Evolutionary conservation across 2,888 invertebrate genomes (phyloP), one percentile per base, ranked within the genome.

Genomic region (Tetranychus piercei): DNA sequence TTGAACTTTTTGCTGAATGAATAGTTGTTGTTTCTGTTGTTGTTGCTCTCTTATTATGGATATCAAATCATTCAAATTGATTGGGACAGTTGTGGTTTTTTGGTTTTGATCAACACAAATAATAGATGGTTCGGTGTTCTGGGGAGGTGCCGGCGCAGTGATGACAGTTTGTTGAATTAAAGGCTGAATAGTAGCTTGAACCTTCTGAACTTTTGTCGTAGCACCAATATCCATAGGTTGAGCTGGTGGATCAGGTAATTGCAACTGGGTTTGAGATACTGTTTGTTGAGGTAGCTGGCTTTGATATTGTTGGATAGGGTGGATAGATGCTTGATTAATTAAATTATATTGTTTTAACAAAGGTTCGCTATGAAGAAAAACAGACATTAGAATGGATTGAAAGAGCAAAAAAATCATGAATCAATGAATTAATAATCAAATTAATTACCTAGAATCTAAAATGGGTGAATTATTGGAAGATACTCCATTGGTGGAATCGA

Each of bases 1-100:
- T 65, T 79, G 79, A 9, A 79, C 77, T 76, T 79, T 79, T 55
- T 78, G 78, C 34, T 78, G 79, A 44, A 77, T 77, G 34, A 79
- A 70, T 45, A 79, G 77, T 44, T 78, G 75, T 11, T 78, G 74
- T 44, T 77, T 55, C 45, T 78, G 78, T 23, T 78, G 76, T 34
- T 78, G 76, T 72, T 77, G 76, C 43, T 77, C 77, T 72, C 77
- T 75, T 0, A 78, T 22, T 6, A 77, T 65, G 20, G 73, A 44
- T 18, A 77, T 72, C 55, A 78, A 70, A 55, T 77, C 76, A 73
- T 72, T 77, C n/a, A 74, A 67, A 72, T 72, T 72, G 20, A 74
- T 72, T 8, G 74, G 74, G 34, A 74, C 66, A 22, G 75, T 44
- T 18, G 75, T 44, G 18, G 65, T 69, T 15, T 55, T 55, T 15